Base-by-base conservation (phyloP, 53 echinoderm and acorn worm genomes). In the Holothuria scabra region DNA sequence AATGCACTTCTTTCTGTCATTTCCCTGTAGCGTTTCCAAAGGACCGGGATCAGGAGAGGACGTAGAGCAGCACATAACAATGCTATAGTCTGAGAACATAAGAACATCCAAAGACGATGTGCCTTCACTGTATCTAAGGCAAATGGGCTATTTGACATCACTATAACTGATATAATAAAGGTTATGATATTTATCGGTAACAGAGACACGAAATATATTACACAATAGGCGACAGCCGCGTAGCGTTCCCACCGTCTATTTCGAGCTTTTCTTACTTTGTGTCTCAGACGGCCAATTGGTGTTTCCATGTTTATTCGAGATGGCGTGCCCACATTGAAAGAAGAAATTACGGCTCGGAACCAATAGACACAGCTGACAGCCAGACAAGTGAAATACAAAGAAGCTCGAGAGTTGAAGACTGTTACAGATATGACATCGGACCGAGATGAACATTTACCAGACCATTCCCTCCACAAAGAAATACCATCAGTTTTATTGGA, bases 1-100 rank as follows among this genome's bases (percentile, higher is more conserved):
- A 52, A 16, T 52, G 52, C 0, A 18, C 16, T 52, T 52, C 52
- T 52, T 16, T 52, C 16, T 52, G 52, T 16, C 14, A 69, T 41
- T 3, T 69, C 69, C 34, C 69, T 30, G n/a, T 69, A 69, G 20
- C 69, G 38, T 22, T 69, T 69, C 69, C 69, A 69, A 37, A 69
- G 35, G 8, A 69, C 7, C 19, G 69, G 69, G 7, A 69, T 41
- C 14, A 69, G 19, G 14, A 69, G 35, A 33, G 69, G 69, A 11
- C 69, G 69, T 41, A 69, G 41, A 4, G 69, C 69, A 10, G 69
- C 34, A 41, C 35, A 33, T n/a, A 41, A 20, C 41, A 69, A 69
- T 5, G 31, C 69, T n/a, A 69, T n/a, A 12, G 18, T 69, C 69
- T 69, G 35, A 6, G 69, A 22, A 31, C 69, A 34, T 13, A 69